Percentiles rank a stretch among this genome's conserved stretches.
Evolutionary conservation across 2,888 invertebrate genomes (phyloP).

Genomic region (Leuctra nigra): DNA sequence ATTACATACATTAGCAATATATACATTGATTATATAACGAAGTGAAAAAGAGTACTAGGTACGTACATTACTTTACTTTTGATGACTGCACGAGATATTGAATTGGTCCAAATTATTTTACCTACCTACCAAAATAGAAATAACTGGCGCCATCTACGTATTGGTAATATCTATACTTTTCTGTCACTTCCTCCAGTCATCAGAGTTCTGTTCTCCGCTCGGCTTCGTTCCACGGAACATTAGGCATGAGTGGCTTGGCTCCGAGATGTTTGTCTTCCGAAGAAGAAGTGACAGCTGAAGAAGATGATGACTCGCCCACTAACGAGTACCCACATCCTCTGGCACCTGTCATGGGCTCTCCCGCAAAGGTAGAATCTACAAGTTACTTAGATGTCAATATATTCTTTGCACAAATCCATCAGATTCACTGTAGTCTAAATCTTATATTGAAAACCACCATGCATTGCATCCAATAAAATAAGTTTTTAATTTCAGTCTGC

Average conservation of each 20-base stretch:
- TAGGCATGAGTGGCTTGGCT: conserved; percentile 20
- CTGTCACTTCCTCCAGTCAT: conserved; percentile 30
- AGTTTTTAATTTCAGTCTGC: not conserved
- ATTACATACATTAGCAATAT: too few species aligned
- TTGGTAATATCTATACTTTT: too few species aligned
- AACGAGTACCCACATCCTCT: conserved; percentile 21
- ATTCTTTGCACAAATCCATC: too few species aligned
- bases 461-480: not conserved
- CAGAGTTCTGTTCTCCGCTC: conserved; percentile 40
- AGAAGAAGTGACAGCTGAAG: conserved; percentile 27
- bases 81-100: too few species aligned
- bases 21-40: too few species aligned
- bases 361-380: conserved; percentile 23
- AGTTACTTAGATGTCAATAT: too few species aligned
- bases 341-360: conserved; percentile 19
- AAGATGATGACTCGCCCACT: conserved; percentile 26
- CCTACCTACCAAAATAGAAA: too few species aligned
- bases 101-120: too few species aligned
- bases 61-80: too few species aligned
- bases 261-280: conserved; percentile 27
- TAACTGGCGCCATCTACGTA: too few species aligned
- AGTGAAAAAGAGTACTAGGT: too few species aligned
- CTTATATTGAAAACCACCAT: not conserved
- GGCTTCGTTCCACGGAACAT: conserved; percentile 44
- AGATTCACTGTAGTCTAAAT: too few species aligned